phyloP scores from a whole-genome alignment of 2,888 invertebrate species.

The Tribolium freemani region DNA sequence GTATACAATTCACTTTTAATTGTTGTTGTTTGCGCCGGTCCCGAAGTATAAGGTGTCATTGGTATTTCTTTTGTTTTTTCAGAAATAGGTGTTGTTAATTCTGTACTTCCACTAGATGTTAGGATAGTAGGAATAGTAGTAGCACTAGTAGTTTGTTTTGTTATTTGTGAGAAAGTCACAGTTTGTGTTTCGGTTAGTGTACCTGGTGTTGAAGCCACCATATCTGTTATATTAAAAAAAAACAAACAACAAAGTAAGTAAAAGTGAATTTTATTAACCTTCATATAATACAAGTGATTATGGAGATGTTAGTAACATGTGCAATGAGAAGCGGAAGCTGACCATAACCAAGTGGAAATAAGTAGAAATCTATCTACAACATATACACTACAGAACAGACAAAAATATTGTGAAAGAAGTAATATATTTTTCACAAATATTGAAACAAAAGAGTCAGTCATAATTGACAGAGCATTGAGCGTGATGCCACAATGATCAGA shows the following conservation, averaged over 20 bases:
- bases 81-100: slow-evolving; percentile 41
- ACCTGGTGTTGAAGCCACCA: slow-evolving; percentile 66
- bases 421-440: slow-evolving; percentile 50
- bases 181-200: slow-evolving; percentile 67
- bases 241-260: slow-evolving; percentile 52
- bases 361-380: slow-evolving; percentile 39
- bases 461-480: slow-evolving; percentile 54
- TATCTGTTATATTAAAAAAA: slow-evolving; percentile 67
- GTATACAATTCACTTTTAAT: slow-evolving; percentile 27
- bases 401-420: slow-evolving; percentile 52
- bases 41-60: slow-evolving; percentile 50
- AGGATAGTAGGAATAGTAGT: slow-evolving; percentile 60
- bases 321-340: slow-evolving; percentile 50
- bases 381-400: slow-evolving; percentile 29
- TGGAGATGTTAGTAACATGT: slow-evolving; percentile 53
- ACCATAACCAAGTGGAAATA: slow-evolving; percentile 45
- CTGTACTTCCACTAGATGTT: slow-evolving; percentile 53
- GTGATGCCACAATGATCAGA: slow-evolving; percentile 33
- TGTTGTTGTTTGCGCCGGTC: slow-evolving; percentile 42
- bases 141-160: slow-evolving; percentile 50
- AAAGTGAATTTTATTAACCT: slow-evolving; percentile 51
- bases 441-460: slow-evolving; percentile 54
- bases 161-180: slow-evolving; percentile 59
- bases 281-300: slow-evolving; percentile 46
- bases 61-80: slow-evolving; percentile 40